Conservation (phyloP, 2,113 vertebrate species). For the Apodemus speciosus region DNA sequence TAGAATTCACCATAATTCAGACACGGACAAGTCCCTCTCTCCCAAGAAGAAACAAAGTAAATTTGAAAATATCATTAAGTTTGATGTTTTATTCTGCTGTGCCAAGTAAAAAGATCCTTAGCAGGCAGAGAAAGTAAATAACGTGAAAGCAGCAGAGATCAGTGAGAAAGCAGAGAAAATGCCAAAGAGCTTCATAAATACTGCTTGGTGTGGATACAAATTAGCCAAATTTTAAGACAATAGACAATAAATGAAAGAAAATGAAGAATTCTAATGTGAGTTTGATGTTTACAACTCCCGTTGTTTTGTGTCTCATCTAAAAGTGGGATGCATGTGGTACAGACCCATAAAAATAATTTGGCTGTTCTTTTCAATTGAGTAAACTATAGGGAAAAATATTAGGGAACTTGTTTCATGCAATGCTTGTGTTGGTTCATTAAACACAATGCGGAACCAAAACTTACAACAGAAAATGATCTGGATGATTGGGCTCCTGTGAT, state of each 20-base stretch:
- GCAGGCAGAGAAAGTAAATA: not conserved
- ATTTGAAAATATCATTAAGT: not conserved
- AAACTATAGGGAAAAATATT: not conserved
- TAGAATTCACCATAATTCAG: not conserved
- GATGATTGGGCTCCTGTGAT: not conserved
- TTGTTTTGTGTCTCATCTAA: not conserved
- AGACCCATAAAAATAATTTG: conserved; percentile 51
- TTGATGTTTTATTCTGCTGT: not conserved
- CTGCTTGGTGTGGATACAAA: not conserved
- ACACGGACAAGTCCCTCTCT: not conserved
- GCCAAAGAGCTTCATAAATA: not conserved
- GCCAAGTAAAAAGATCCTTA: too few relatives aligned
- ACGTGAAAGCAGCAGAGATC: not conserved
- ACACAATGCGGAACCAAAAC: not conserved
- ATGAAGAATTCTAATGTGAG: conserved; percentile 28
- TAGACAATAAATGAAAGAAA: conserved; percentile 53
- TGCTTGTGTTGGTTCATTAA: not conserved
- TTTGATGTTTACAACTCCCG: conserved; percentile 30
- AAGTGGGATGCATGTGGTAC: conserved; percentile 3
- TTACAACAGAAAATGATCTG: not conserved
- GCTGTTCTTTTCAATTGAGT: conserved; percentile 16
- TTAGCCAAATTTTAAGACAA: conserved; percentile 26
- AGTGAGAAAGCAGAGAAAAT: not conserved
- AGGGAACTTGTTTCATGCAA: not conserved
- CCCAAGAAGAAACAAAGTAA: not conserved